These are phyloP conservation scores for Artibeus jamaicensis DNA, from an alignment of 2,797 vertebrate genomes.

Conservation along the genomic window DNA sequence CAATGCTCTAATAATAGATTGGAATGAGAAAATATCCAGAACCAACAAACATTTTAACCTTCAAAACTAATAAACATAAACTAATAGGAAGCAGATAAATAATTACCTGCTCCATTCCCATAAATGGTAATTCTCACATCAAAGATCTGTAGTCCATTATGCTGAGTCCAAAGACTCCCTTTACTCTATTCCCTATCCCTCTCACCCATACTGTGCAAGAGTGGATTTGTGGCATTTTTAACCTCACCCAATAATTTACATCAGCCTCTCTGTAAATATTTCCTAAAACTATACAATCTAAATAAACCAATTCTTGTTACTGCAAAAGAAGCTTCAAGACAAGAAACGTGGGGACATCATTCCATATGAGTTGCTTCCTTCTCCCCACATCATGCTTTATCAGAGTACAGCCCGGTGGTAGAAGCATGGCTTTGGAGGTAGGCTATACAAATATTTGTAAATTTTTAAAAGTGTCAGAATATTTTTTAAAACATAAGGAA, in stretches of 20 bases:
- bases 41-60: slow-evolving; percentile 13
- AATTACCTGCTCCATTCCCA: not conserved
- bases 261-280: not conserved
- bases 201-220: not conserved
- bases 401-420: not conserved
- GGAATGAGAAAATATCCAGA: slow-evolving; percentile 29
- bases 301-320: not conserved
- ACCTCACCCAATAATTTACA: not conserved
- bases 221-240: not conserved
- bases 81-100: not conserved
- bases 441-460: not conserved
- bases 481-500: not conserved
- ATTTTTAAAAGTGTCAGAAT: not conserved
- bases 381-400: not conserved
- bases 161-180: not conserved
- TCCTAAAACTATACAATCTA: slow-evolving; percentile 1
- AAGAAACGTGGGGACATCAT: not conserved
- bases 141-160: not conserved
- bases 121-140: not conserved
- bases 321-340: not conserved
- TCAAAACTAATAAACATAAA: slow-evolving; percentile 36
- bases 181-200: not conserved
- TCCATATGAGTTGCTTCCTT: not conserved
- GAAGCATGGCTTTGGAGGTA: not conserved
- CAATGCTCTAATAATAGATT: not conserved